A percentile compares a stretch with the other conserved stretches of the same genome.
Conservation (phyloP, 2,888 invertebrate species). For the Quadriops clusia region DNA sequence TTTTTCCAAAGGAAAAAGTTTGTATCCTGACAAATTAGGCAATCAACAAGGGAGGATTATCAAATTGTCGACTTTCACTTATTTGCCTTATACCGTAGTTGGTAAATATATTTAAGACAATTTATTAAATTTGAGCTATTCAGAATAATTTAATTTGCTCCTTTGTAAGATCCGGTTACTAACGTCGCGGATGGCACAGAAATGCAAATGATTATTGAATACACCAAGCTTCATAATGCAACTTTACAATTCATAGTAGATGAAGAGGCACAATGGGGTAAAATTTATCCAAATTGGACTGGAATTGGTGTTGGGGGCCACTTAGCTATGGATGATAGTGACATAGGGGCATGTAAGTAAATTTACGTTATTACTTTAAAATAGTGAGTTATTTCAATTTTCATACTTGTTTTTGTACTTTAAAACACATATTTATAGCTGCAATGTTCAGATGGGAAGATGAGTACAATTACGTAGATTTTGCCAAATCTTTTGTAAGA, state of each 20-base stretch:
- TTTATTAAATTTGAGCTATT: no score
- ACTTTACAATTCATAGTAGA: conserved; percentile 38
- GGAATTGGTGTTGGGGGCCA: conserved; percentile 55
- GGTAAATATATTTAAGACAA: conserved; percentile 26
- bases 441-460: conserved; percentile 52
- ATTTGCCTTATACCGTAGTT: conserved; percentile 46
- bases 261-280: conserved; percentile 52
- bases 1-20: conserved; percentile 15
- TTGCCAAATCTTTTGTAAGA: conserved; percentile 46
- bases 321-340: conserved; percentile 47
- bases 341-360: conserved; percentile 45
- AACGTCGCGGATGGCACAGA: conserved; percentile 50
- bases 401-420: no score
- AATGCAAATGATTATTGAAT: conserved; percentile 40
- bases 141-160: no score
- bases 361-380: no score
- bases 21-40: conserved; percentile 22
- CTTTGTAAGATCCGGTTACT: no score
- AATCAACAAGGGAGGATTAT: conserved; percentile 30
- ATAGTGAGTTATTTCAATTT: no score
- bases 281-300: conserved; percentile 50
- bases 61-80: conserved; percentile 45
- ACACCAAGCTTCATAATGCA: conserved; percentile 39
- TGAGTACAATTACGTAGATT: conserved; percentile 47
- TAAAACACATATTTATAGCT: conserved; percentile 33